These are phyloP conservation scores for Ornithoptera alexandrae DNA, from an alignment of 2,888 invertebrate species.

Conservation along the genomic window DNA sequence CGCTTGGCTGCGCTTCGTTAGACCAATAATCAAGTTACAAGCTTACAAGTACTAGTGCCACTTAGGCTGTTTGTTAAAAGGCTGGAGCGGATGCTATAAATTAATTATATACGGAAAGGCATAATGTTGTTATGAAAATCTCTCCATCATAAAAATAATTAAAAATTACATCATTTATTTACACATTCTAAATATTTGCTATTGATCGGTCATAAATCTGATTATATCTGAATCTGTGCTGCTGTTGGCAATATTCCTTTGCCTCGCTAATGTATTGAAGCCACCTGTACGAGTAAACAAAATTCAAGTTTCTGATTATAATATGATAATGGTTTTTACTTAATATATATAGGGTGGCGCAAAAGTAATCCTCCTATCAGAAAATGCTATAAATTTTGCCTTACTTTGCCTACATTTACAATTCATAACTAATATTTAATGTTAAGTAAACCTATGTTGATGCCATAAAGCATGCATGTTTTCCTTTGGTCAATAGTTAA, in stretches of 20 bases:
- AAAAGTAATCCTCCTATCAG: too few relatives aligned
- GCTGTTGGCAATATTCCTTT: too few relatives aligned
- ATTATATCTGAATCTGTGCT: too few relatives aligned
- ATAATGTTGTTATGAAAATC: neutral
- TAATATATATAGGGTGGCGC: too few relatives aligned
- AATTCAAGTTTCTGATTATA: too few relatives aligned
- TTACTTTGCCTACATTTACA: too few relatives aligned
- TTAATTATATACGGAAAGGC: neutral
- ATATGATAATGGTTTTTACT: too few relatives aligned
- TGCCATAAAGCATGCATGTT: neutral
- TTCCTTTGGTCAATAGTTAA: neutral
- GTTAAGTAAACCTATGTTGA: neutral
- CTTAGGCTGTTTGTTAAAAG: constrained; percentile 13
- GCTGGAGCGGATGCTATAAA: neutral
- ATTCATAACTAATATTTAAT: neutral
- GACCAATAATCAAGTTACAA: constrained; percentile 19
- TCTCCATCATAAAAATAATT: neutral
- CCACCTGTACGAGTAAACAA: too few relatives aligned
- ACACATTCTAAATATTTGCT: neutral
- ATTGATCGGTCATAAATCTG: too few relatives aligned
- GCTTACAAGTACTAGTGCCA: constrained; percentile 6
- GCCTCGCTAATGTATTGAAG: too few relatives aligned
- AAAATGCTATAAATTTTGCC: too few relatives aligned
- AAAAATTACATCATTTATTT: neutral
- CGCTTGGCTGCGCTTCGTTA: constrained; percentile 14